phyloP scores from a whole-genome alignment of 2,888 invertebrate genomes.

The Dryococelus australis region DNA sequence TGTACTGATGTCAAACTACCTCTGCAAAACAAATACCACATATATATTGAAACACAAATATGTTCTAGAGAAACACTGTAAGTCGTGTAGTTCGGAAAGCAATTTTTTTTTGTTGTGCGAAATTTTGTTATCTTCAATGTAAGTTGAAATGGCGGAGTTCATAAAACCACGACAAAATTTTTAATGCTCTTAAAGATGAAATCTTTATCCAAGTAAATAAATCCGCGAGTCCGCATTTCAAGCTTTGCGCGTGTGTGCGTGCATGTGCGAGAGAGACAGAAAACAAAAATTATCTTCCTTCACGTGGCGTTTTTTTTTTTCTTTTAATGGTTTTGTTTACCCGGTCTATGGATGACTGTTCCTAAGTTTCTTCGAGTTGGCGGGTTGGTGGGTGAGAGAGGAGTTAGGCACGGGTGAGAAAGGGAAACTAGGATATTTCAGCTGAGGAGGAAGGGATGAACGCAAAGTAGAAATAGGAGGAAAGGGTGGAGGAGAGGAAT shows the following conservation, averaged over 20 bases:
- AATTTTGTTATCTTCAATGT: too few species aligned
- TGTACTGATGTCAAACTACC: too few species aligned
- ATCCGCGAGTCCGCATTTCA: neutral
- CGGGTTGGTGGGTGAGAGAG: neutral
- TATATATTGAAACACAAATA: too few species aligned
- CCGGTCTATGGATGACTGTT: neutral
- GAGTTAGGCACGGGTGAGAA: neutral
- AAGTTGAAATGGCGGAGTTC: too few species aligned
- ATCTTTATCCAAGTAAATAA: neutral
- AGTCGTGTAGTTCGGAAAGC: too few species aligned
- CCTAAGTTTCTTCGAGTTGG: neutral
- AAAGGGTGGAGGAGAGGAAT: neutral
- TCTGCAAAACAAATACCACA: too few species aligned
- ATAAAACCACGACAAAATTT: neutral
- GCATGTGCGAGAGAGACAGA: neutral
- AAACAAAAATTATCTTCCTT: neutral
- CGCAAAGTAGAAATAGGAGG: neutral
- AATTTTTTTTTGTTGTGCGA: too few species aligned
- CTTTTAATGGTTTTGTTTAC: slow-evolving; percentile 16
- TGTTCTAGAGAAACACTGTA: too few species aligned
- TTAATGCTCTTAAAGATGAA: neutral
- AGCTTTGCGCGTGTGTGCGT: neutral
- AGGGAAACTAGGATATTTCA: neutral
- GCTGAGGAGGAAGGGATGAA: neutral
- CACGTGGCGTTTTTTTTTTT: neutral